phyloP scores from a whole-genome alignment of 2,888 invertebrate species.

The Acanthosepion pharaonis region DNA sequence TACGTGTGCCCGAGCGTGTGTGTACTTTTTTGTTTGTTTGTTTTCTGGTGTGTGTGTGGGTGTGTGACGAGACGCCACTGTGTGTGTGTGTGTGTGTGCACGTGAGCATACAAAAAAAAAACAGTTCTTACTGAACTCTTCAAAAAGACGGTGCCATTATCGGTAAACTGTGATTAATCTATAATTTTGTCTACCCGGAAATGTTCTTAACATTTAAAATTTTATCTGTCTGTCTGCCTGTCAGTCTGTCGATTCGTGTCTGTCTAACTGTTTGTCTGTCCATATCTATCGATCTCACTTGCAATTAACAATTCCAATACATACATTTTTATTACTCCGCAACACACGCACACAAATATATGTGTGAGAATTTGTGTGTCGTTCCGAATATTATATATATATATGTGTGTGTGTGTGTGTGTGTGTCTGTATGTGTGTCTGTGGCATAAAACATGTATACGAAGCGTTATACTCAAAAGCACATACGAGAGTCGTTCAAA shows the following conservation, averaged over 20 bases:
- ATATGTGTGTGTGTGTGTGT: too few species aligned
- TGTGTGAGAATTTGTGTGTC: too few species aligned
- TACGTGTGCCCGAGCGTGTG: not conserved
- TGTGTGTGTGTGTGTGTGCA: not conserved
- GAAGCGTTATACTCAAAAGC: too few species aligned
- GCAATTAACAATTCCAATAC: not conserved
- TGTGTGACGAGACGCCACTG: not conserved
- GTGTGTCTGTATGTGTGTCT: too few species aligned
- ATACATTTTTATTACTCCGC: not conserved
- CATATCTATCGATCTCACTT: not conserved
- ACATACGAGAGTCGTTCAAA: too few species aligned
- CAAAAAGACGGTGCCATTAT: not conserved
- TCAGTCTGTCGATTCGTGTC: not conserved
- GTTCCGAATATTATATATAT: not conserved
- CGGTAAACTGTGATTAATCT: not conserved
- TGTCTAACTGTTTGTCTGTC: not conserved
- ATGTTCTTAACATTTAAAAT: conserved; percentile 33
- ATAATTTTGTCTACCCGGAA: conserved; percentile 23
- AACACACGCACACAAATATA: not conserved
- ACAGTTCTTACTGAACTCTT: not conserved
- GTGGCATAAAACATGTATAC: not conserved
- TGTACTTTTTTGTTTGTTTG: not conserved
- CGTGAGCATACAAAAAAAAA: not conserved
- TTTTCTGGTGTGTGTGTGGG: not conserved
- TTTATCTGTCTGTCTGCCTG: not conserved